Conservation (phyloP, 2,113 vertebrate genomes). For the Thunnus thynnus region DNA sequence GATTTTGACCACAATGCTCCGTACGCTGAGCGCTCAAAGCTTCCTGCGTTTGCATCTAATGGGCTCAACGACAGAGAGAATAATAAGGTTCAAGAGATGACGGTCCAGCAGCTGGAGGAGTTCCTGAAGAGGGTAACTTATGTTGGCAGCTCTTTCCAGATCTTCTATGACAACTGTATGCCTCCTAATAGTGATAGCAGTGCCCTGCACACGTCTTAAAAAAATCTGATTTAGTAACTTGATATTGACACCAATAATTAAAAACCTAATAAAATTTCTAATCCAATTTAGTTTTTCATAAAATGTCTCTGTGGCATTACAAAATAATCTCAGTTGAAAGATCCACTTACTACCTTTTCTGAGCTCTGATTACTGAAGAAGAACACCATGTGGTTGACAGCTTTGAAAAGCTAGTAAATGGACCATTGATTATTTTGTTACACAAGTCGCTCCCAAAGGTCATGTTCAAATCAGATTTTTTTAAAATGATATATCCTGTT, state of each 20-base stretch:
- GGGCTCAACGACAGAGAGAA: conserved; percentile 71
- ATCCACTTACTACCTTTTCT: neutral
- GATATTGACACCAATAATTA: neutral
- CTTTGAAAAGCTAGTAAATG: neutral
- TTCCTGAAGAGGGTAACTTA: conserved; percentile 76
- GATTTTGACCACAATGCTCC: conserved; percentile 80
- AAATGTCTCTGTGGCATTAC: neutral
- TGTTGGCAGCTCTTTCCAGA: conserved; percentile 69
- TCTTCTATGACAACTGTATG: conserved; percentile 75
- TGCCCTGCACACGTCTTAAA: neutral
- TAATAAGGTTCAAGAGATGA: conserved; percentile 71
- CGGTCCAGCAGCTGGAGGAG: conserved; percentile 72
- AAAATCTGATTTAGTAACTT: neutral
- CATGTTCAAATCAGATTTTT: no score
- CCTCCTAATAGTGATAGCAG: conserved; percentile 9
- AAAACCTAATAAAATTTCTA: neutral
- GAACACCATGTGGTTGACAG: neutral
- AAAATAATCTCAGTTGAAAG: neutral
- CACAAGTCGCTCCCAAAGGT: no score
- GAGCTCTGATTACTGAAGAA: neutral
- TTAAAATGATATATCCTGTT: no score
- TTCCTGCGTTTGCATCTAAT: conserved; percentile 71
- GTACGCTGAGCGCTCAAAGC: conserved; percentile 70
- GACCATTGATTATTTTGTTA: neutral
- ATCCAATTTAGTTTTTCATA: neutral